Percentiles rank a stretch among this genome's conserved stretches.
These are phyloP conservation scores for Leucophora obtusa DNA, from an alignment of 2,888 invertebrate species.

Conservation along the genomic window DNA sequence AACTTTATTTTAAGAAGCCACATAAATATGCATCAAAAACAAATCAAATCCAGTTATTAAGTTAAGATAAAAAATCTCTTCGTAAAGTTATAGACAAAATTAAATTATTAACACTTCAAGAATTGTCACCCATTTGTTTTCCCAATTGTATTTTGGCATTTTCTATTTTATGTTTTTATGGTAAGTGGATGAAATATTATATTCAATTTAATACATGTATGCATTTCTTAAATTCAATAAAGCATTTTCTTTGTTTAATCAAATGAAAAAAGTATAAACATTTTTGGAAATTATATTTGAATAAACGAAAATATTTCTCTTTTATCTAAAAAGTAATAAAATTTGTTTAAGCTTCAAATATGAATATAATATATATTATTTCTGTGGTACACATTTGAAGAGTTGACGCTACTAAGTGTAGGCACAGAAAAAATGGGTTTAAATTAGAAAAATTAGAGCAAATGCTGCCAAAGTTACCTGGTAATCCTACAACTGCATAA, in stretches of 20 bases:
- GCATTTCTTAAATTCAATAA: conserved; percentile 37
- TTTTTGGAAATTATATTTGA: too few relatives aligned
- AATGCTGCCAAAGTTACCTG: too few relatives aligned
- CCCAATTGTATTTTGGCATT: conserved; percentile 64
- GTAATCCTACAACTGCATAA: too few relatives aligned
- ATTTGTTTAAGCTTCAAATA: too few relatives aligned
- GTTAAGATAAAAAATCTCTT: conserved; percentile 53
- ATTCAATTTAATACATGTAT: conserved; percentile 21
- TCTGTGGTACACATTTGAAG: too few relatives aligned
- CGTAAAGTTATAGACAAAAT: conserved; percentile 54
- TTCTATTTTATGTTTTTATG: conserved; percentile 67
- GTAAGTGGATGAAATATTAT: conserved; percentile 50
- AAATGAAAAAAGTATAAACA: conserved; percentile 34
- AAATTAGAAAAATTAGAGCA: too few relatives aligned
- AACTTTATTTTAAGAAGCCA: conserved; percentile 25
- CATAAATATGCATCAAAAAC: conserved; percentile 36
- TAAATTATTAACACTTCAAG: conserved; percentile 60
- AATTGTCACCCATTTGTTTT: conserved; percentile 60
- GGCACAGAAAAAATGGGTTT: too few relatives aligned
- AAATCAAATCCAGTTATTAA: conserved; percentile 43
- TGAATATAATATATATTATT: too few relatives aligned
- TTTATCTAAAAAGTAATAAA: too few relatives aligned
- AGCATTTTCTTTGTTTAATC: conserved; percentile 51
- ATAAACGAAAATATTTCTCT: too few relatives aligned
- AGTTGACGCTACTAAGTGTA: too few relatives aligned